phyloP scores from a whole-genome alignment of 1,140 invertebrate genomes.

The Caenorhabditis briggsae region DNA sequence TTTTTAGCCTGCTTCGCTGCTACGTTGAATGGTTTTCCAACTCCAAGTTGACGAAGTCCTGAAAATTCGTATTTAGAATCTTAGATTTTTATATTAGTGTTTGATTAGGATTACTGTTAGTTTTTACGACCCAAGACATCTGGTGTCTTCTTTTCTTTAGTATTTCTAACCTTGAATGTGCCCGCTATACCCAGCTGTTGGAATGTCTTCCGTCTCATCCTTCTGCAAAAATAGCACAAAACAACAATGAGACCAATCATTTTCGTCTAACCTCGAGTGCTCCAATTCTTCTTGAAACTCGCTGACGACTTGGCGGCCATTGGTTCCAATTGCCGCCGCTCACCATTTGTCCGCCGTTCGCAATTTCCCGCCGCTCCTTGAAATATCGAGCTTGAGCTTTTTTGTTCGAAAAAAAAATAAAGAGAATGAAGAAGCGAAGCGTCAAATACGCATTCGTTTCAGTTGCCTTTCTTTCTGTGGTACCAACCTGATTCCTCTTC shows the following conservation, averaged over 20 bases:
- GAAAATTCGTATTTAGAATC: background rate
- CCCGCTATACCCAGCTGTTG: conserved; percentile 64
- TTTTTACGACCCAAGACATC: background rate
- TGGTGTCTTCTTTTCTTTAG: background rate
- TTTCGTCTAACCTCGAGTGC: conserved; percentile 26
- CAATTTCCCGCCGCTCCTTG: conserved; percentile 59
- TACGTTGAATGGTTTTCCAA: conserved; percentile 62
- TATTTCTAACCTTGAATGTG: conserved; percentile 59
- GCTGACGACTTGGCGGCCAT: conserved; percentile 24
- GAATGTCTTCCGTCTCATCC: conserved; percentile 59
- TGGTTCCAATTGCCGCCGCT: conserved; percentile 58
- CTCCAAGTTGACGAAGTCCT: conserved; percentile 61
- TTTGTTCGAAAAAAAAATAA: background rate
- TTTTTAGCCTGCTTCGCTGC: conserved; percentile 63
- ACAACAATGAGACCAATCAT: conserved; percentile 10
- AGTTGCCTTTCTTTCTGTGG: background rate
- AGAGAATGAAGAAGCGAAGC: background rate
- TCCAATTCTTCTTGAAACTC: conserved; percentile 41
- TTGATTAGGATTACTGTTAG: background rate
- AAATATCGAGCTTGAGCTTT: conserved; percentile 49
- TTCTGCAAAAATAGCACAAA: conserved; percentile 25
- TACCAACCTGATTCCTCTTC: conserved; percentile 56
- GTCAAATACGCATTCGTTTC: conserved; percentile 15
- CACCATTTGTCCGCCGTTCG: conserved; percentile 55
- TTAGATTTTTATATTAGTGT: background rate